A percentile compares a stretch with the other conserved stretches of the same genome.
phyloP scores from a whole-genome alignment of 2,888 invertebrate genomes.

The Crocallis elinguaria region DNA sequence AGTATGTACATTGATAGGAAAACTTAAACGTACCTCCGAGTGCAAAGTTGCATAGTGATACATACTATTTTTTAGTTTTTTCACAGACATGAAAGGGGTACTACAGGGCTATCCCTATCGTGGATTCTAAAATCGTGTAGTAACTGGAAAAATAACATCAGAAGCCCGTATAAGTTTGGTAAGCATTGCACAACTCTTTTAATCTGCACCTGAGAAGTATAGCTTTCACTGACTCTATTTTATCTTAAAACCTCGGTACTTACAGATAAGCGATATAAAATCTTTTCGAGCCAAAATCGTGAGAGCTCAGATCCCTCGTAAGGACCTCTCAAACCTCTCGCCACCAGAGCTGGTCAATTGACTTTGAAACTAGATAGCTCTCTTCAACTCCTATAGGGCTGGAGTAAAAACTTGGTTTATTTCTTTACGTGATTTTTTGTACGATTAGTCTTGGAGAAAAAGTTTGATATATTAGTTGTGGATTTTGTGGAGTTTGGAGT shows the following conservation, averaged over 20 bases:
- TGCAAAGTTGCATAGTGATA: too few relatives aligned
- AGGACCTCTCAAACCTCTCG: slow-evolving; percentile 44
- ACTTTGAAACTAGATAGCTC: slow-evolving; percentile 59
- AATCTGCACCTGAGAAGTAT: neutral
- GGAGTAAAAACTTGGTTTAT: slow-evolving; percentile 1
- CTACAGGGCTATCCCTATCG: too few relatives aligned
- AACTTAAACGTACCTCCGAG: too few relatives aligned
- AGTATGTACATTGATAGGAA: too few relatives aligned
- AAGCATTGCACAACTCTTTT: too few relatives aligned
- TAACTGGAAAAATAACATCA: too few relatives aligned
- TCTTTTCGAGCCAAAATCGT: slow-evolving; percentile 1
- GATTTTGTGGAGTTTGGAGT: neutral
- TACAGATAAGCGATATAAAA: neutral
- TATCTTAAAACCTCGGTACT: neutral
- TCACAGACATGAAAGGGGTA: too few relatives aligned
- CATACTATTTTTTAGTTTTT: too few relatives aligned
- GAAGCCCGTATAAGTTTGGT: too few relatives aligned
- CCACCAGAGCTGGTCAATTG: slow-evolving; percentile 52
- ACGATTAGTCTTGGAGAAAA: slow-evolving; percentile 16
- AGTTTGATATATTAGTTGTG: neutral
- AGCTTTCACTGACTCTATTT: neutral
- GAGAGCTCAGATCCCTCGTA: slow-evolving; percentile 15
- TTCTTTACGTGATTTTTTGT: slow-evolving; percentile 38
- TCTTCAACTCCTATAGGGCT: slow-evolving; percentile 45
- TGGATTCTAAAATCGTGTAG: too few relatives aligned